Percentiles rank a stretch among this genome's conserved stretches.
Conservation (phyloP, 2,888 invertebrate species). For the Artemia sinica region DNA sequence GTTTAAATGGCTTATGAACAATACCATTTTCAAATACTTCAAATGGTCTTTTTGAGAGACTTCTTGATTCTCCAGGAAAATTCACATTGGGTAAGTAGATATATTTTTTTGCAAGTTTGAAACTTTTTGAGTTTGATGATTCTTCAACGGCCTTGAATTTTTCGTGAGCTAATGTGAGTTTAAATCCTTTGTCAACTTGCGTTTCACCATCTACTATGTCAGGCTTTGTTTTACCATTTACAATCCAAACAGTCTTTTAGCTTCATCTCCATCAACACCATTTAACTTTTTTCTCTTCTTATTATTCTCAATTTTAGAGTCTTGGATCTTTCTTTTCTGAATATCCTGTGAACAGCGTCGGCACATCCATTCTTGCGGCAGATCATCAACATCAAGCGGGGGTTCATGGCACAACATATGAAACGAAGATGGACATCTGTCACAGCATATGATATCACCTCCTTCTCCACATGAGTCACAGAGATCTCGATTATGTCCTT, state of each 20-base stretch:
- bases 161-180: not conserved
- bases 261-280: conserved; percentile 1
- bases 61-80: conserved; percentile 8
- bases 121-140: not conserved
- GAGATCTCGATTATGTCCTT: conserved; percentile 74
- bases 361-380: conserved; percentile 3
- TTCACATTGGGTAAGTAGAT: not conserved
- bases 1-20: conserved; percentile 14
- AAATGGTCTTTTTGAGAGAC: not conserved
- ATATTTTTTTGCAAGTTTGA: not conserved
- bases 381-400: not conserved
- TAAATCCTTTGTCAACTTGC: not conserved
- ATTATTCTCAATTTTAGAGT: conserved; percentile 5
- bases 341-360: conserved; percentile 13
- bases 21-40: conserved; percentile 3
- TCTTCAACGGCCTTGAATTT: not conserved
- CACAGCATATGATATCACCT: conserved; percentile 85
- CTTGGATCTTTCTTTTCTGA: not conserved
- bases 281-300: not conserved
- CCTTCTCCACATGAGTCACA: conserved; percentile 90
- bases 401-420: conserved; percentile 70
- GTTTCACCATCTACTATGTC: conserved; percentile 11
- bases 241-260: not conserved
- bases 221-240: conserved; percentile 2
- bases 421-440: conserved; percentile 86